phyloP scores from a whole-genome alignment of 2,888 invertebrate genomes.

The Polietes domitor region DNA sequence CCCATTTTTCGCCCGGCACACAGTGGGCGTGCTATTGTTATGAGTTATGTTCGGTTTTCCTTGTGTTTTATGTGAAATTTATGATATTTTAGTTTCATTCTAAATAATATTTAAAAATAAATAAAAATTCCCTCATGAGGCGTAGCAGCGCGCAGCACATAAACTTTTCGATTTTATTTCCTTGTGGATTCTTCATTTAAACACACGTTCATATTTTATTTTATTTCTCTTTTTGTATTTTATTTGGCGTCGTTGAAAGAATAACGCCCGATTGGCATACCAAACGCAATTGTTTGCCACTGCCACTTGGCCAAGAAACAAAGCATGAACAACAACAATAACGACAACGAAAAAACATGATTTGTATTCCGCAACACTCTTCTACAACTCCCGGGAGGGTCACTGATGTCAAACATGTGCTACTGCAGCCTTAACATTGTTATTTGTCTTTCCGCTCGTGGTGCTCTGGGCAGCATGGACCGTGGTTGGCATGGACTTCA shows the following conservation, averaged over 20 bases:
- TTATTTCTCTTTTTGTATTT: background rate
- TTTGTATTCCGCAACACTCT: slow-evolving; percentile 12
- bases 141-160: background rate
- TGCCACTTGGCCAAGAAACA: background rate
- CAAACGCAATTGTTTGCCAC: slow-evolving; percentile 1
- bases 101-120: slow-evolving; percentile 11
- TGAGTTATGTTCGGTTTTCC: slow-evolving; percentile 3
- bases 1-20: background rate
- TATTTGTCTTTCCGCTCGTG: slow-evolving; percentile 6
- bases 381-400: slow-evolving; percentile 2
- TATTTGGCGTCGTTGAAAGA: slow-evolving; percentile 8
- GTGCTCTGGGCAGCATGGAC: background rate
- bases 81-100: slow-evolving; percentile 9
- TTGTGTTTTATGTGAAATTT: background rate
- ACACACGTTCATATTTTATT: slow-evolving; percentile 10
- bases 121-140: background rate
- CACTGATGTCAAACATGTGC: slow-evolving; percentile 38
- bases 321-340: background rate
- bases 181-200: background rate
- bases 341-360: slow-evolving; percentile 20
- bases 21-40: slow-evolving; percentile 13
- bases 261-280: background rate
- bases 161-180: background rate
- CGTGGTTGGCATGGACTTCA: background rate
- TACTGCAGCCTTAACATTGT: slow-evolving; percentile 31